Evolutionary conservation across 2,797 vertebrate species (phyloP).

Genomic region (Mus minutoides): DNA sequence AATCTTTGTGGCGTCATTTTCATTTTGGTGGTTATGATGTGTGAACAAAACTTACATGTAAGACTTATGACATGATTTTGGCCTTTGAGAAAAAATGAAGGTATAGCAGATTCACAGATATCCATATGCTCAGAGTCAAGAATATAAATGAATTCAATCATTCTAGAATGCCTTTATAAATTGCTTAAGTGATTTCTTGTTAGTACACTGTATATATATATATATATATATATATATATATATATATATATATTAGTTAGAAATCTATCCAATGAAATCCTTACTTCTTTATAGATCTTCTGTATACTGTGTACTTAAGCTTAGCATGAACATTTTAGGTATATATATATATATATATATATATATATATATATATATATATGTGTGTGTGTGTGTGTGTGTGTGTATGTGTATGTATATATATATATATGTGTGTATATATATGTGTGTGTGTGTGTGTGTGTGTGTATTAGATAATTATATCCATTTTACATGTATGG

Average conservation of each 20-base stretch:
- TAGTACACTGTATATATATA: background rate
- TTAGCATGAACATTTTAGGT: background rate
- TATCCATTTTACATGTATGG: background rate
- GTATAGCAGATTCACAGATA: background rate
- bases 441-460: too few relatives aligned
- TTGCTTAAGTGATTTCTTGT: constrained; percentile 22
- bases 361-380: background rate
- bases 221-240: too few relatives aligned
- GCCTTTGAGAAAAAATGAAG: background rate
- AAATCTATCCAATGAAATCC: background rate
- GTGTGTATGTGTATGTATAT: too few relatives aligned
- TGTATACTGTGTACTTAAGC: background rate
- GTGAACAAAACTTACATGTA: background rate
- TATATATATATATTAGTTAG: constrained; percentile 9
- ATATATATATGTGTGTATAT: background rate
- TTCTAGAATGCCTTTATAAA: background rate
- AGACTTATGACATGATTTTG: background rate
- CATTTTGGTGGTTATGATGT: too few relatives aligned
- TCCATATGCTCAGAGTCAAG: background rate
- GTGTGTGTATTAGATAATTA: background rate
- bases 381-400: too few relatives aligned
- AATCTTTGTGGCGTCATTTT: background rate
- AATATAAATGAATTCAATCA: background rate
- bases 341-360: background rate
- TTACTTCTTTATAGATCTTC: background rate